A percentile compares a stretch with the other conserved stretches of the same genome.
These are phyloP conservation scores for cat (Felis catus) DNA, from an alignment of 2,113 vertebrate species.

Conservation along the genomic window DNA sequence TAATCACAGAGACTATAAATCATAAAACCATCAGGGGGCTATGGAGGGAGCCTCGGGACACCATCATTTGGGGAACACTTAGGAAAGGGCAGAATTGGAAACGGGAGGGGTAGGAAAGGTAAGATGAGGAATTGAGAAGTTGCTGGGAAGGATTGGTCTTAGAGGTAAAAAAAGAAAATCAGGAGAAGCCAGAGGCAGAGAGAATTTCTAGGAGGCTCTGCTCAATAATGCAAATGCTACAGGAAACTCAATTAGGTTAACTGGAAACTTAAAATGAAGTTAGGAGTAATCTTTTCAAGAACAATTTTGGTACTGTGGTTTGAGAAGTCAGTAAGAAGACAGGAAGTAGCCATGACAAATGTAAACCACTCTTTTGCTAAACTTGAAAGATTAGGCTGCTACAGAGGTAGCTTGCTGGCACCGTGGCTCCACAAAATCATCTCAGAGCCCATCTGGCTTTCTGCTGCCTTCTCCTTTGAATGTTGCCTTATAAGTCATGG, in stretches of 20 bases:
- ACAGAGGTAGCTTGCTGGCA: not conserved
- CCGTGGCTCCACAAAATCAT: not conserved
- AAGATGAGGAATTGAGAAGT: not conserved
- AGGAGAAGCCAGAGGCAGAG: not conserved
- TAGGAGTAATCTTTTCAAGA: not conserved
- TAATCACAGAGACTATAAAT: not conserved
- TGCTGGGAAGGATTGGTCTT: not conserved
- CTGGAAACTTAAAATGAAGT: constrained; percentile 23
- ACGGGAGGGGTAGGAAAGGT: not conserved
- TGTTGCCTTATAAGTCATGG: not conserved
- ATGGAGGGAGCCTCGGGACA: not conserved
- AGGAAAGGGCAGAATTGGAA: not conserved
- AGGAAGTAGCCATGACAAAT: not conserved
- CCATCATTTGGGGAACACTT: no score
- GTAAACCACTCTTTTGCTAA: not conserved
- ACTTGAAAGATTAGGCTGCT: not conserved
- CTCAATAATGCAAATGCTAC: constrained; percentile 17
- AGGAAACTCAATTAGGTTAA: not conserved
- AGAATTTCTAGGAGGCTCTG: not conserved
- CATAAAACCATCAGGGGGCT: not conserved
- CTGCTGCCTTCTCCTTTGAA: not conserved
- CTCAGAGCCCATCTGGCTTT: not conserved
- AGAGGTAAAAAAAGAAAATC: not conserved
- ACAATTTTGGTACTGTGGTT: not conserved
- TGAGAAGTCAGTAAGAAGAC: not conserved